Evolutionary conservation across 2,888 invertebrate species (phyloP).

Genomic region (Amphipyra berbera): DNA sequence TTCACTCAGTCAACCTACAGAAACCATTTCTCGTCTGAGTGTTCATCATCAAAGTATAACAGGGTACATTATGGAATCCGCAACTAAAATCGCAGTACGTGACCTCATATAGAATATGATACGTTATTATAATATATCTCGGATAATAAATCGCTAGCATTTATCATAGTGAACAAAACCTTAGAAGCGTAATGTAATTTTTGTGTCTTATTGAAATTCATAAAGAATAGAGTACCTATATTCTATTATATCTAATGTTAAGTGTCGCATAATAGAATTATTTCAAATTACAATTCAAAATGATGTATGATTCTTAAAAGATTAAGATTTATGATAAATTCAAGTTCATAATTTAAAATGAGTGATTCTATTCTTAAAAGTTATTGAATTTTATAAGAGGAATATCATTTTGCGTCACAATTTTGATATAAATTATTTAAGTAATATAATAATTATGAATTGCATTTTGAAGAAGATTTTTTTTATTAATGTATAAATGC

Average conservation of each 20-base stretch:
- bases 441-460: conserved; percentile 30
- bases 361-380: conserved; percentile 12
- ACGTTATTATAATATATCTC: conserved; percentile 40
- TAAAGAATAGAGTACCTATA: conserved; percentile 35
- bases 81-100: conserved; percentile 53
- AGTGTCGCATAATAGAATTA: conserved; percentile 24
- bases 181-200: conserved; percentile 41
- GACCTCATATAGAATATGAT: conserved; percentile 45
- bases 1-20: too few relatives aligned
- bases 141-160: conserved; percentile 51
- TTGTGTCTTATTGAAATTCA: conserved; percentile 54
- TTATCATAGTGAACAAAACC: conserved; percentile 52
- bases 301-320: conserved; percentile 28
- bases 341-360: conserved; percentile 18
- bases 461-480: conserved; percentile 23
- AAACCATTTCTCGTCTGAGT: background rate
- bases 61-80: conserved; percentile 25
- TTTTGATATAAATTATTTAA: conserved; percentile 23
- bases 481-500: conserved; percentile 28
- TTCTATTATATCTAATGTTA: conserved; percentile 25
- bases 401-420: conserved; percentile 1
- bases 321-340: conserved; percentile 19
- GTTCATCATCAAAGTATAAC: conserved; percentile 23
- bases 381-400: conserved; percentile 21
- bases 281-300: conserved; percentile 27